Percentiles rank a stretch among this genome's conserved stretches.
phyloP scores from a whole-genome alignment of 2,888 invertebrate species.

The Coenonympha arcania region DNA sequence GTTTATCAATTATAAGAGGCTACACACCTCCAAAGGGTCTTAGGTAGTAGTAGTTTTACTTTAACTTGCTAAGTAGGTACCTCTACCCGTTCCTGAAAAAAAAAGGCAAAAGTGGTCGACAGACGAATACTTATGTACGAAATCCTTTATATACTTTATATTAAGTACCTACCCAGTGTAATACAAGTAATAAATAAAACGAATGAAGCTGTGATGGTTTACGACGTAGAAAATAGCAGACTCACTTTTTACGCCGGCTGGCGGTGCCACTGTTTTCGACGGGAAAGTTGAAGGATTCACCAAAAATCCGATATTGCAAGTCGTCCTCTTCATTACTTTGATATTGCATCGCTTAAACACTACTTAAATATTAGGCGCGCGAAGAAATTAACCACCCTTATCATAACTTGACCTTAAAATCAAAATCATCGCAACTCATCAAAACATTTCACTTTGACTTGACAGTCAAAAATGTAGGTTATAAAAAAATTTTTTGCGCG shows the following conservation, averaged over 20 bases:
- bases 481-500: constrained; percentile 26
- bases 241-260: constrained; percentile 61
- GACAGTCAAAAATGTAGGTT: neutral
- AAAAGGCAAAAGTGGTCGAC: too few relatives aligned
- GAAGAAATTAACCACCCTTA: constrained; percentile 62
- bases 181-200: too few relatives aligned
- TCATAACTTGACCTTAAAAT: constrained; percentile 54
- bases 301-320: constrained; percentile 72
- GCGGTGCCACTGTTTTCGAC: constrained; percentile 41
- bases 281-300: constrained; percentile 64
- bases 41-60: too few relatives aligned
- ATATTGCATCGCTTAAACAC: constrained; percentile 71
- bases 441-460: constrained; percentile 18
- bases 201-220: too few relatives aligned
- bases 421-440: constrained; percentile 51
- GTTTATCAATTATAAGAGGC: too few relatives aligned
- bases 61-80: too few relatives aligned
- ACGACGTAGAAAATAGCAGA: too few relatives aligned
- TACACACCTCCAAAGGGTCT: too few relatives aligned
- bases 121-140: too few relatives aligned
- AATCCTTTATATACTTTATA: too few relatives aligned
- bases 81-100: too few relatives aligned
- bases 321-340: constrained; percentile 69
- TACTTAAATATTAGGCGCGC: constrained; percentile 45
- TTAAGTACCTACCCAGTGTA: too few relatives aligned